Base-by-base conservation (phyloP, 2,113 vertebrate species). In the Halcyon senegalensis region DNA sequence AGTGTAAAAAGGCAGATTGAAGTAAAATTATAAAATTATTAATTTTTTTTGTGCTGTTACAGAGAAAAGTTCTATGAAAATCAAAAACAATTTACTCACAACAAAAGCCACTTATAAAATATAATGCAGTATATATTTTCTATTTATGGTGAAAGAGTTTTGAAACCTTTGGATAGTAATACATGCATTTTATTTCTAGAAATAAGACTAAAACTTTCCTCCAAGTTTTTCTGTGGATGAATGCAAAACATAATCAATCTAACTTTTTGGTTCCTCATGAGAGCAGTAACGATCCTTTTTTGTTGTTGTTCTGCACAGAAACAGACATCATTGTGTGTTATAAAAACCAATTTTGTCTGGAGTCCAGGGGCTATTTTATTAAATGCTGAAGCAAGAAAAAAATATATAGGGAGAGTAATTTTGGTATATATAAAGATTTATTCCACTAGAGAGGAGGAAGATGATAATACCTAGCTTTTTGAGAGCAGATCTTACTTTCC, bases 171-270 rank as follows among this genome's bases (percentile, higher is more conserved):
- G 33, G 31, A 25, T 30, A 21, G 12, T n/a, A 60, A 80, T 91
- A 31, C 5, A 27, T 17, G 17, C 4, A 37, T 87, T 95, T 83
- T 64, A 35, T 84, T 92, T 88, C 69, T 55, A 92, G 75, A 92
- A 93, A 80, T 30, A 46, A 68, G 18, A 30, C 23, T 87, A 76
- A 72, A 31, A 2, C 16, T 93, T 78, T 77, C 30, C 30, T 94
- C 86, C 84, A 96, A 75, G 14, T 75, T 87, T 79, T 87, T 67
- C 31, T 93, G 44, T 81, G 90, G 84, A 78, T 92, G 84, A 93
- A 91, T 43, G 64, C 84, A 91, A 93, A 90, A 95, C 5, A 41
- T 88, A 87, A 96, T 77, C 72, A 39, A 18, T 94, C 73, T 82
- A 67, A 87, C 17, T 41, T 83, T 93, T 64, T 20, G 3, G 50